Evolutionary conservation across 2,888 invertebrate species (phyloP).

Genomic region (Diachrysia chrysitis): DNA sequence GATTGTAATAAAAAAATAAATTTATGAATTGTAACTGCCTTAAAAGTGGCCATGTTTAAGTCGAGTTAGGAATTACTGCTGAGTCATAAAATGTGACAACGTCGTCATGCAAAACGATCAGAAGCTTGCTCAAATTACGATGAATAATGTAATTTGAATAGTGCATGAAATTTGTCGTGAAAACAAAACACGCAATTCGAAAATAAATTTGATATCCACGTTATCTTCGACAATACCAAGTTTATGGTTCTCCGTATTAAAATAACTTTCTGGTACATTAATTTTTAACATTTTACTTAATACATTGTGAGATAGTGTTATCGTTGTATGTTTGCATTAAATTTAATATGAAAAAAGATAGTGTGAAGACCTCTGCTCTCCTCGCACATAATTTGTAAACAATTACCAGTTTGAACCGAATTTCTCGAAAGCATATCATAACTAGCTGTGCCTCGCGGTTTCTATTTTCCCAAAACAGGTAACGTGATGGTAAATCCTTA

Average conservation of each 20-base stretch:
- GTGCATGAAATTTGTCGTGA: constrained; percentile 44
- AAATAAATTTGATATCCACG: constrained; percentile 62
- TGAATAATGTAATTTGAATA: constrained; percentile 65
- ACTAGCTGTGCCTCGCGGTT: no score
- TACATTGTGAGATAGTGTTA: constrained; percentile 44
- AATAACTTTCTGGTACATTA: constrained; percentile 29
- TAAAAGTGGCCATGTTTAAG: constrained; percentile 16
- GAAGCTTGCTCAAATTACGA: constrained; percentile 49
- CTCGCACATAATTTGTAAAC: background rate
- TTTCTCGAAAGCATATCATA: background rate
- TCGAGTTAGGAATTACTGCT: constrained; percentile 20
- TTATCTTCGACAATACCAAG: constrained; percentile 46
- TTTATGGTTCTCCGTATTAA: constrained; percentile 31
- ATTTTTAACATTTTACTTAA: constrained; percentile 19
- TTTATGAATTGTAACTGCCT: background rate
- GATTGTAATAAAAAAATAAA: constrained; percentile 9
- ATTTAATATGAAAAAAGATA: constrained; percentile 45
- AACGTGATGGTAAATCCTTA: no score
- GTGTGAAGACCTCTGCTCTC: constrained; percentile 39
- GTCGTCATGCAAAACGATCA: constrained; percentile 39
- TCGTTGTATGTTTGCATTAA: constrained; percentile 35
- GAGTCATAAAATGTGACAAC: constrained; percentile 36
- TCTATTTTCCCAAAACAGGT: no score
- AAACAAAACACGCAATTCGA: constrained; percentile 69
- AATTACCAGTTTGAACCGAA: constrained; percentile 13